These are phyloP conservation scores for Anarrhichthys ocellatus DNA, from an alignment of 2,113 vertebrate species.

Conservation along the genomic window DNA sequence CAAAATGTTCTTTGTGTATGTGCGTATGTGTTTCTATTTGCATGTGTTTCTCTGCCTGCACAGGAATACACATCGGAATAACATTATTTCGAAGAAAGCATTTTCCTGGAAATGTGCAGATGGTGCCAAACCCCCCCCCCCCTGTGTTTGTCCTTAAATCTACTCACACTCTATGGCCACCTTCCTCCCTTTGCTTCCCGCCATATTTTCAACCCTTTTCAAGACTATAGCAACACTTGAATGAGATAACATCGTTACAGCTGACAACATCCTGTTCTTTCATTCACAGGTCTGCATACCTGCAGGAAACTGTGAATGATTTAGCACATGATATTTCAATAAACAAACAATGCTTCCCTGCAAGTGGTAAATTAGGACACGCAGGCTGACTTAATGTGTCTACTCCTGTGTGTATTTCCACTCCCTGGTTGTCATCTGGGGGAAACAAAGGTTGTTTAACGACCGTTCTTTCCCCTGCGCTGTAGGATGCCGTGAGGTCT, in stretches of 20 bases:
- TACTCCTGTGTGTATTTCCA: slow-evolving; percentile 40
- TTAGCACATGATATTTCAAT: slow-evolving; percentile 34
- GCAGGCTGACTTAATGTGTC: slow-evolving; percentile 27
- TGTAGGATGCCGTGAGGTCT: slow-evolving; percentile 4
- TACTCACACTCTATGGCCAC: slow-evolving; percentile 16
- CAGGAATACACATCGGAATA: neutral
- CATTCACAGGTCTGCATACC: slow-evolving; percentile 36
- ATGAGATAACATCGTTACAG: slow-evolving; percentile 7
- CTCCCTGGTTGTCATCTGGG: slow-evolving; percentile 48
- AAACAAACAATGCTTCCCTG: slow-evolving; percentile 52
- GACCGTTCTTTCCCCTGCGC: slow-evolving; percentile 18
- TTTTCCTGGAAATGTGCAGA: slow-evolving; percentile 42
- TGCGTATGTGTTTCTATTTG: slow-evolving; percentile 1
- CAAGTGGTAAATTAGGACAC: slow-evolving; percentile 19
- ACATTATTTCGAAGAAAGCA: slow-evolving; percentile 51
- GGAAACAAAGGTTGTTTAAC: slow-evolving; percentile 8
- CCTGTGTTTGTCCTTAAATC: slow-evolving; percentile 9
- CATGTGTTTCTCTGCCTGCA: neutral
- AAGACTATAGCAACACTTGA: slow-evolving; percentile 7
- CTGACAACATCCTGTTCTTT: slow-evolving; percentile 61
- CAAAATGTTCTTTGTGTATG: slow-evolving; percentile 16
- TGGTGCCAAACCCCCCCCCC: slow-evolving; percentile 18
- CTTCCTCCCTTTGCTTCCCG: slow-evolving; percentile 23
- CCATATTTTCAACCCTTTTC: slow-evolving; percentile 15
- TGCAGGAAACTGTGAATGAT: slow-evolving; percentile 62